Base-by-base conservation (phyloP, 2,888 invertebrate genomes). In the Meteorus colon region DNA sequence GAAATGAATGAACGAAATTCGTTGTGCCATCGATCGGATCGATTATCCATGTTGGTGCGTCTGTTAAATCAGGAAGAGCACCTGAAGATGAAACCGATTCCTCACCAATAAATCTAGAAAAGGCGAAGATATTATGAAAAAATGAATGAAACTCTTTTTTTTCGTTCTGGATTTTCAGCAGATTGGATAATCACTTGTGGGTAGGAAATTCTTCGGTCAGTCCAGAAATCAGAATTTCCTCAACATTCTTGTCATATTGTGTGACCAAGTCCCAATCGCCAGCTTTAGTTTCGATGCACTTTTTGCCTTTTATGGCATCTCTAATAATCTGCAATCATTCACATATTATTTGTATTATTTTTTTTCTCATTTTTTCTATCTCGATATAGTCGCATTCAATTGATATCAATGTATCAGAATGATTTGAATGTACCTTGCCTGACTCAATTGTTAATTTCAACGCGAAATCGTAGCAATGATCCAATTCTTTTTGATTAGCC, bases 21-120 rank as follows among this genome's bases (percentile, higher is more conserved):
- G 94, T 94, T 0, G 96, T 97, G 34, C 96, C 97, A 90, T 97
- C 96, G 73, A 97, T 95, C 12, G 96, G 96, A 90, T 96, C 95
- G 74, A 96, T 94, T 79, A 96, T 94, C 95, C 95, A 96, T 0
- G 96, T 97, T 24, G 96, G 96, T 14, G 91, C 92, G 85, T 95
- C 92, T 0, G 95, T 95, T 79, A 95, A 90, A 60, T 92, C 90
- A 75, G 93, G 92, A 68, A 92, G 91, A 66, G 90, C 87, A 19
- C 90, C 88, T 60, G 90, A 89, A 70, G 81, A 77, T 2, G 85
- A 86, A 4, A 91, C 90, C 48, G 92, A 92, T 88, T 97, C 96
- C 88, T 97, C 97, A 2, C 95, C 96, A 82, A 97, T 96, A 87
- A 96, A 96, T 86, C 95, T 95, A 59, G 3, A 37, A 8, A 41